Conservation (phyloP, 2,888 invertebrate species). For the Anagyrus pseudococci region DNA sequence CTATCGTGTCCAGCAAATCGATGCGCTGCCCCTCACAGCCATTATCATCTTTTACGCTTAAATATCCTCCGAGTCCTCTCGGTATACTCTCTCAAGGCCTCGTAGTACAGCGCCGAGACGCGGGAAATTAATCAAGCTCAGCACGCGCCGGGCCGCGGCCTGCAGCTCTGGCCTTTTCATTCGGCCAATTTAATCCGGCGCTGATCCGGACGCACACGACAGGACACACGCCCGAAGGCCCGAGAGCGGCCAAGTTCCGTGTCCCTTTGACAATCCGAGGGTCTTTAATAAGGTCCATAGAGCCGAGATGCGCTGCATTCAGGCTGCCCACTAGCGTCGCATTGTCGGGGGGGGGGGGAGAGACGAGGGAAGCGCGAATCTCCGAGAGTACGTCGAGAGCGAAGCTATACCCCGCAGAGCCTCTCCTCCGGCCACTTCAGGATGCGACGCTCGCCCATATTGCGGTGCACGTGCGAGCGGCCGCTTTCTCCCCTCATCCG, state of each 20-base stretch:
- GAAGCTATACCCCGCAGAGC: too few species aligned
- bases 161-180: slow-evolving; percentile 21
- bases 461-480: background rate
- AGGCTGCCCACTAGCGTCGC: background rate
- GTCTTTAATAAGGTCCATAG: slow-evolving; percentile 27
- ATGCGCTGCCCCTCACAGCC: too few species aligned
- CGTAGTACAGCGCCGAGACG: background rate
- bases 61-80: too few species aligned
- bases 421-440: too few species aligned
- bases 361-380: too few species aligned
- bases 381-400: too few species aligned
- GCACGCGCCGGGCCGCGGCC: too few species aligned
- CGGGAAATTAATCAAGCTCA: slow-evolving; percentile 21
- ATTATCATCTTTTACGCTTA: too few species aligned
- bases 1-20: too few species aligned
- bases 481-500: too few species aligned
- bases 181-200: slow-evolving; percentile 22
- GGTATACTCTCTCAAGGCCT: background rate
- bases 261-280: slow-evolving; percentile 28
- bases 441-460: background rate
- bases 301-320: background rate
- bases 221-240: background rate
- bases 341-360: too few species aligned
- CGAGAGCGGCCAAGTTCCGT: background rate
- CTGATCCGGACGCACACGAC: slow-evolving; percentile 17